Evolutionary conservation across 2,113 vertebrate genomes (phyloP).

Genomic region (Pollimyrus isidori): DNA sequence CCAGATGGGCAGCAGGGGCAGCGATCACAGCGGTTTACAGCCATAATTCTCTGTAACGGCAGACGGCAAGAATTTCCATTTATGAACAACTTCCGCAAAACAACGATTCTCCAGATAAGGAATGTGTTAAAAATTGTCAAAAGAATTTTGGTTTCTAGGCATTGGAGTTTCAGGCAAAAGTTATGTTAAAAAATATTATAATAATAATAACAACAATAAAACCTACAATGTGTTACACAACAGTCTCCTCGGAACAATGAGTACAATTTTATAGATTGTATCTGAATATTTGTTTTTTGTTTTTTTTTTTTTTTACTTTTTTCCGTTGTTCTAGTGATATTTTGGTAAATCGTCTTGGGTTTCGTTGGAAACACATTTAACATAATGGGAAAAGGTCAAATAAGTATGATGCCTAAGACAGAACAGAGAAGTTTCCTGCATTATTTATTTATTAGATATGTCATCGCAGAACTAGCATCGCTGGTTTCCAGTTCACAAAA

Average conservation of each 20-base stretch:
- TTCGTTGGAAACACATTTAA: not conserved
- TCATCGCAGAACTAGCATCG: not conserved
- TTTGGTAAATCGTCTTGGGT: not conserved
- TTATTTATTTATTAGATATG: not conserved
- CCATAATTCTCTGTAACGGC: not conserved
- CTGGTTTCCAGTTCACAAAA: not conserved
- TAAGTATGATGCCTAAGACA: not conserved
- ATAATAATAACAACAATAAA: too few relatives aligned
- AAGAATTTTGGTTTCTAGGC: too few relatives aligned
- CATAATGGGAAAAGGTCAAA: not conserved
- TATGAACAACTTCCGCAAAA: not conserved
- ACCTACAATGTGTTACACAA: not conserved
- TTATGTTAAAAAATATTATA: too few relatives aligned
- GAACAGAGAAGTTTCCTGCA: not conserved
- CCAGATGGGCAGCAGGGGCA: not conserved
- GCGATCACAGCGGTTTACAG: not conserved
- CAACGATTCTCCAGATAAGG: not conserved
- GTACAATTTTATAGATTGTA: not conserved
- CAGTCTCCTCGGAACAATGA: not conserved
- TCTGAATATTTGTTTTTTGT: not conserved
- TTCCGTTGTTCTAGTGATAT: not conserved
- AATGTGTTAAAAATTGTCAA: not conserved
- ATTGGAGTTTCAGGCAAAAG: too few relatives aligned
- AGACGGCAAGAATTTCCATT: not conserved
- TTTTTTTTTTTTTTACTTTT: not conserved